A percentile compares a stretch with the other conserved stretches of the same genome.
phyloP scores from a whole-genome alignment of 30 jellyfish, hydroid and myxozoan genomes.

The Aurelia aurita region DNA sequence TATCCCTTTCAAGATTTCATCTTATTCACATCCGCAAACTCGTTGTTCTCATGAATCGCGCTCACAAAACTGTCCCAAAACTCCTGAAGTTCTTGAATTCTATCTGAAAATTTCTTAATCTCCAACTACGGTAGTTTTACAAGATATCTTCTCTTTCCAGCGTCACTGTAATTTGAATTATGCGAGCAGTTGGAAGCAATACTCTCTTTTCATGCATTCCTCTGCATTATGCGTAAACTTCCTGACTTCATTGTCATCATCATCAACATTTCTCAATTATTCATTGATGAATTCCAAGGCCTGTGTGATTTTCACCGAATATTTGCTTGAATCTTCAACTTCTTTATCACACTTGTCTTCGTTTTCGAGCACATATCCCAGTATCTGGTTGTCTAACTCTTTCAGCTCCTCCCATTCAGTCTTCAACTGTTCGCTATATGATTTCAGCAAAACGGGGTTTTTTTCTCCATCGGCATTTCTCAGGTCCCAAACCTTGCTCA shows the following conservation, averaged over 20 bases:
- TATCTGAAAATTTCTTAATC: slow-evolving; percentile 1
- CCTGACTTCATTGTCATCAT: neutral
- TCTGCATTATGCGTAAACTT: neutral
- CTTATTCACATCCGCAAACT: slow-evolving; percentile 46
- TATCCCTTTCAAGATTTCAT: slow-evolving; percentile 31
- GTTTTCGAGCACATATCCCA: slow-evolving; percentile 8
- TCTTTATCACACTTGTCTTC: slow-evolving; percentile 45
- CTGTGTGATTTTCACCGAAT: slow-evolving; percentile 15
- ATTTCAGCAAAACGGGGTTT: neutral
- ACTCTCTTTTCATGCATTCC: neutral
- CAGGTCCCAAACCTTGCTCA: neutral
- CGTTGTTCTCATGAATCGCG: slow-evolving; percentile 38
- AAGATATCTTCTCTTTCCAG: slow-evolving; percentile 3
- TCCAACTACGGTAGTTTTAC: slow-evolving; percentile 49
- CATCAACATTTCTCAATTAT: slow-evolving; percentile 19
- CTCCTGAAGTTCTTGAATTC: slow-evolving; percentile 23
- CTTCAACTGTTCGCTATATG: slow-evolving; percentile 12
- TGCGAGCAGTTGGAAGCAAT: neutral
- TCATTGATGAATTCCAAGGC: slow-evolving; percentile 17
- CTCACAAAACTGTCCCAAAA: slow-evolving; percentile 40
- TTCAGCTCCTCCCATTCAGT: slow-evolving; percentile 23
- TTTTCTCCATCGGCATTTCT: neutral
- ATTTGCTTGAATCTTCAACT: slow-evolving; percentile 9
- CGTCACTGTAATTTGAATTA: neutral
- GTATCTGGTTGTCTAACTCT: slow-evolving; percentile 1